A percentile compares a stretch with the other conserved stretches of the same genome.
phyloP scores from a whole-genome alignment of 2,888 invertebrate species.

The Lobophora halterata region DNA sequence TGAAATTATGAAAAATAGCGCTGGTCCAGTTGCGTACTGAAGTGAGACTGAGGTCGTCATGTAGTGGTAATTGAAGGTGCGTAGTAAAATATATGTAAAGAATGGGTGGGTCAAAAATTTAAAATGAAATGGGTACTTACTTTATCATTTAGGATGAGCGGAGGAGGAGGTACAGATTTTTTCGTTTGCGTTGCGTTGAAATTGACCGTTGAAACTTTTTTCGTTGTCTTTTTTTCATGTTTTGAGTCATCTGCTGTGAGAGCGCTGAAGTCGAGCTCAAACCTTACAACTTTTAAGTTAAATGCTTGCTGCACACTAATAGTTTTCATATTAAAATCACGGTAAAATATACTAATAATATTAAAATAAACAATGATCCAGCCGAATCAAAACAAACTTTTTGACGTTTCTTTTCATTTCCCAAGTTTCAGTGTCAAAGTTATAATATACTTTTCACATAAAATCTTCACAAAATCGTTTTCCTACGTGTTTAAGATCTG shows the following conservation, averaged over 20 bases:
- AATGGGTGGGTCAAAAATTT: no score
- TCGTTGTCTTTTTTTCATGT: slow-evolving; percentile 45
- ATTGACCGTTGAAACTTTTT: slow-evolving; percentile 52
- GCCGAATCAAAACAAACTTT: slow-evolving; percentile 8
- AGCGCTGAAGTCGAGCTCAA: slow-evolving; percentile 63
- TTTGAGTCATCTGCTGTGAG: slow-evolving; percentile 41
- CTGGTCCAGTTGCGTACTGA: no score
- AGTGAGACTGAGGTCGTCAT: no score
- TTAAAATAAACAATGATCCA: no score
- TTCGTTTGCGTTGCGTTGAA: slow-evolving; percentile 47
- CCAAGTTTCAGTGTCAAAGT: slow-evolving; percentile 3
- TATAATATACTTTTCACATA: background rate
- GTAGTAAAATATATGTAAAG: no score
- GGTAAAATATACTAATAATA: background rate
- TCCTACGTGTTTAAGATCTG: background rate
- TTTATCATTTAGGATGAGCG: slow-evolving; percentile 38
- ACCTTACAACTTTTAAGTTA: slow-evolving; percentile 69
- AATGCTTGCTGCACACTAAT: slow-evolving; percentile 61
- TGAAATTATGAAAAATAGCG: no score
- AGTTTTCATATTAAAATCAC: slow-evolving; percentile 54
- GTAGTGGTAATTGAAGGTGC: no score
- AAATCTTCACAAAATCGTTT: background rate
- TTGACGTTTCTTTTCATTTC: background rate
- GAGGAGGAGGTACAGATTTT: slow-evolving; percentile 56
- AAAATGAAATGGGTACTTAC: no score